Base-by-base conservation (phyloP, 2,888 invertebrate genomes). In the Drosophila niveifrons region DNA sequence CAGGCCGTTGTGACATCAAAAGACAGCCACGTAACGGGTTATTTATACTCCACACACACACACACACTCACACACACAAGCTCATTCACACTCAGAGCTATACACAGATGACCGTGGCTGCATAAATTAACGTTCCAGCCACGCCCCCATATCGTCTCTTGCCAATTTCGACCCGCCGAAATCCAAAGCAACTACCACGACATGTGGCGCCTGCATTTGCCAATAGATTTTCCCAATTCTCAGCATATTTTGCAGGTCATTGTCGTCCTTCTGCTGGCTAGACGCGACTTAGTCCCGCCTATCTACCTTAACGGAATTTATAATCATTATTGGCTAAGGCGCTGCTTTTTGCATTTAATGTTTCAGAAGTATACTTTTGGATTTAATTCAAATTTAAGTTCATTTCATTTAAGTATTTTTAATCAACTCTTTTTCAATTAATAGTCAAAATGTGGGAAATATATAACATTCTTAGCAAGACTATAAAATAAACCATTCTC, bases 91-190 rank as follows among this genome's bases (percentile, higher is more conserved):
- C 15, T 41, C 36, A 6, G 0, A 11, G 6, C 4, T n/a, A n/a
- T 6, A 39, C 44, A 29, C 18, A 28, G 41, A 36, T 72, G 69
- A 59, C 71, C 72, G 9, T 47, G 34, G 62, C 61, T 72, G 86
- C 86, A 83, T 83, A 83, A 82, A 83, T 83, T 85, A 82, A 66
- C 66, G 58, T 53, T 10, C 62, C 64, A 56, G 10, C 62, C 66
- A 44, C 55, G 61, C 66, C 43, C 67, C 65, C 62, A 77, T 63
- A 58, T 43, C 52, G 66, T 59, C 39, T 66, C 65, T 66, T 80
- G 65, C 44, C 64, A 68, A 82, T 76, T 82, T 85, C 4, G 68
- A 76, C 66, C 64, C 53, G 67, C 66, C 70, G 61, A 64, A 47
- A 10, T 31, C 17, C 65, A 36, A 47, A 55, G 46, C 55, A 47